Evolutionary conservation across 23 tunicate species (phyloP), one percentile per base, ranked within the genome.

Genomic region (Ascidia mentula): DNA sequence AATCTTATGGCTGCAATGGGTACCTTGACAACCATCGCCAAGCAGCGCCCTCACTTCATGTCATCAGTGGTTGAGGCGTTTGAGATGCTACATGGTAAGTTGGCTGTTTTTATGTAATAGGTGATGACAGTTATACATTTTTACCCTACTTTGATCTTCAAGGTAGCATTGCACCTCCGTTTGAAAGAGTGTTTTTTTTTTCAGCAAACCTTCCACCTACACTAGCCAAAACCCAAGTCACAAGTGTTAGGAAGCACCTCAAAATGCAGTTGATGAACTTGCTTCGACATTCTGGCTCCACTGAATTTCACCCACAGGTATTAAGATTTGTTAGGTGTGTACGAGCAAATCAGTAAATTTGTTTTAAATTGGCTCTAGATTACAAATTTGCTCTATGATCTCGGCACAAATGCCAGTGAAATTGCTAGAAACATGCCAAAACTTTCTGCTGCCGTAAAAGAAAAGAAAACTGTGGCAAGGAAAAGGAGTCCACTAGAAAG

Each of bases 151-250:
- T 42, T 42, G 53, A 12, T 42, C 15, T 42, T 42, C 15, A 42
- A 9, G 12, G 53, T 42, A 42, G 15, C 53, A 42, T n/a, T n/a
- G n/a, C n/a, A n/a, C n/a, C n/a, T n/a, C n/a, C n/a, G n/a, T n/a
- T n/a, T n/a, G n/a, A n/a, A n/a, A n/a, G n/a, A n/a, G n/a, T n/a
- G n/a, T 32, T 15, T 36, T 12, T 36, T 46, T 8, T 37, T 32
- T 24, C 46, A 88, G 97, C 97, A 36, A 87, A 87, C 30, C 84
- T 96, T 34, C 99, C 99, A 0, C 99, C 99, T 12, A 96, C 99
- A 7, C 46, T 96, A 0, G 96, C 99, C 40, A 89, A 87, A 59
- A 96, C 94, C 4, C 99, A 96, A 84, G 99, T 96, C 0, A 81
- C 89, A 28, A 96, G 90, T 69, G 99, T 96, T 13, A 59, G 97